phyloP scores from a whole-genome alignment of 2,888 invertebrate species.

The Frankliniella intonsa region DNA sequence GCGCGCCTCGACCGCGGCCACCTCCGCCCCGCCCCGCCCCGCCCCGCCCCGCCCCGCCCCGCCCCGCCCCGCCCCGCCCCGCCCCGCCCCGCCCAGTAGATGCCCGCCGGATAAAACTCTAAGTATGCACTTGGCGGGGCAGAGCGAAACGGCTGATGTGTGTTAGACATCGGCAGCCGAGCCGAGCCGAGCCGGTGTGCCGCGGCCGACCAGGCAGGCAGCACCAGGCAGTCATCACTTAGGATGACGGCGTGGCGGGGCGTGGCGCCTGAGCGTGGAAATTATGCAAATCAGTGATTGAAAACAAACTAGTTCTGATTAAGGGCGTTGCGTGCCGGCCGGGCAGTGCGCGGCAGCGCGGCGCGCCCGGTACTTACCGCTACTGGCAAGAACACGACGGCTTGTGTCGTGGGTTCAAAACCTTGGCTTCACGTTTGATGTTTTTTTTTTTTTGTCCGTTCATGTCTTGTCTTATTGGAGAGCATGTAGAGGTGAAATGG shows the following conservation, averaged over 20 bases:
- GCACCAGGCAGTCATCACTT: too few species aligned
- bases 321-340: not conserved
- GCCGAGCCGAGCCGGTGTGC: not conserved
- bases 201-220: too few species aligned
- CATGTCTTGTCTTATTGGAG: too few species aligned
- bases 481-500: too few species aligned
- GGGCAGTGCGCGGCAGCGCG: not conserved
- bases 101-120: too few species aligned
- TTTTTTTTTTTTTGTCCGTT: too few species aligned
- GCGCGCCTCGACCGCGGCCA: not conserved
- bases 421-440: too few species aligned
- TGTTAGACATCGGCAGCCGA: not conserved
- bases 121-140: too few species aligned
- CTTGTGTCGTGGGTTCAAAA: too few species aligned
- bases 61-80: not conserved
- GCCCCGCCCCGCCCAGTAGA: not conserved
- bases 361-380: not conserved
- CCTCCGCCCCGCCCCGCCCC: not conserved
- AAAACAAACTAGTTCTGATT: conserved; percentile 23
- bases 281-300: conserved; percentile 21
- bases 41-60: not conserved
- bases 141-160: too few species aligned
- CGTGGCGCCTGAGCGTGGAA: not conserved
- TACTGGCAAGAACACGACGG: too few species aligned
- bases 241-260: too few species aligned